Evolutionary conservation across 2,888 invertebrate genomes (phyloP).

Genomic region (Nomada ferruginata): DNA sequence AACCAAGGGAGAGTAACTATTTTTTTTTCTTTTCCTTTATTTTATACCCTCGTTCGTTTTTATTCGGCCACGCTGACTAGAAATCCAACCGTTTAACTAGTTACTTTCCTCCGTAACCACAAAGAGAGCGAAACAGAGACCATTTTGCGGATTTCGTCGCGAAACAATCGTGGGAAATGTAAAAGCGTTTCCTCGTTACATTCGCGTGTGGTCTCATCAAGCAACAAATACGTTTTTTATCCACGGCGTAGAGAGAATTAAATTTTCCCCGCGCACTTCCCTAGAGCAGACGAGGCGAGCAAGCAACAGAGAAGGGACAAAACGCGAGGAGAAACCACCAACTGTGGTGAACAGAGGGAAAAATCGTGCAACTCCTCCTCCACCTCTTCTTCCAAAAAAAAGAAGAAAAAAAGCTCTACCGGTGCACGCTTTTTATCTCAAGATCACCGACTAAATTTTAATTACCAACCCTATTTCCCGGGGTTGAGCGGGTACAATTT

Average conservation of each 20-base stretch:
- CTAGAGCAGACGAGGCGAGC: constrained; percentile 2
- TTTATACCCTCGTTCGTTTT: too few species aligned
- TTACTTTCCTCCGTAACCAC: not conserved
- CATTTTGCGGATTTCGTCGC: constrained; percentile 46
- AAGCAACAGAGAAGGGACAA: not conserved
- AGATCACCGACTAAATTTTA: constrained; percentile 60
- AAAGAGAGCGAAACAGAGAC: constrained; percentile 24
- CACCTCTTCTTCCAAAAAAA: not conserved
- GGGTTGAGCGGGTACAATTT: constrained; percentile 26
- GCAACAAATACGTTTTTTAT: constrained; percentile 60
- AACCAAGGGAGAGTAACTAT: not conserved
- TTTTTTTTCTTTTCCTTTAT: too few species aligned
- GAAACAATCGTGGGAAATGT: constrained; percentile 62
- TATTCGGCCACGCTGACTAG: not conserved
- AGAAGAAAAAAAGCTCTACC: constrained; percentile 20
- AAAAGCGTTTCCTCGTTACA: constrained; percentile 70
- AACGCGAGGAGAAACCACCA: not conserved
- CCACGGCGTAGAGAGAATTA: constrained; percentile 56
- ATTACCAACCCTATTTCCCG: constrained; percentile 40
- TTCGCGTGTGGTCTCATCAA: constrained; percentile 45
- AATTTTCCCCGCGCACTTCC: constrained; percentile 51
- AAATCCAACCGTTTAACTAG: constrained; percentile 10
- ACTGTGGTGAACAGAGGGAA: constrained; percentile 1
- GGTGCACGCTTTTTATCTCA: constrained; percentile 52
- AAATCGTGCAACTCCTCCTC: constrained; percentile 20